phyloP scores from a whole-genome alignment of 1,140 invertebrate species.

The Lepidotrigona ventralis region DNA sequence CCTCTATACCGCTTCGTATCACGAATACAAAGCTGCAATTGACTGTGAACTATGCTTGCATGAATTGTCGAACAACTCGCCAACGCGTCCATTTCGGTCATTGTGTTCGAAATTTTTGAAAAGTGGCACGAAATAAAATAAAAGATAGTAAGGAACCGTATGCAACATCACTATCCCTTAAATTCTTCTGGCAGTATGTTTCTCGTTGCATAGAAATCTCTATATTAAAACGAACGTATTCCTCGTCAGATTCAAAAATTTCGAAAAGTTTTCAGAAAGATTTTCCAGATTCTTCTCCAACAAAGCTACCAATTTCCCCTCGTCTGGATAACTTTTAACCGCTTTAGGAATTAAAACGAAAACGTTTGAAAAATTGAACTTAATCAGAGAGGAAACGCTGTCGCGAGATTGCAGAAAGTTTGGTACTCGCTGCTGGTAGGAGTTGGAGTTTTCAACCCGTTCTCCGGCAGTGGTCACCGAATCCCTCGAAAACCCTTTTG shows the following conservation, averaged over 20 bases:
- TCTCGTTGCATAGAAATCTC: too few relatives aligned
- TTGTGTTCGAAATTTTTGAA: neutral
- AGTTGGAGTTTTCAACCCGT: neutral
- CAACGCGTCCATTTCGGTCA: neutral
- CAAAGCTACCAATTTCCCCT: neutral
- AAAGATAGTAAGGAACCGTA: too few relatives aligned
- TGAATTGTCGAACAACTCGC: constrained; percentile 39
- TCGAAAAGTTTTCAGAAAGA: too few relatives aligned
- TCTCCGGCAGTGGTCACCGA: constrained; percentile 49
- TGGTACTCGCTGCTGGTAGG: too few relatives aligned
- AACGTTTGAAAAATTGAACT: neutral
- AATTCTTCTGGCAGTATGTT: too few relatives aligned
- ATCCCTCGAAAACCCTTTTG: constrained; percentile 51
- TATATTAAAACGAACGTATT: too few relatives aligned
- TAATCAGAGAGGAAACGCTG: neutral
- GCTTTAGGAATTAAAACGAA: neutral
- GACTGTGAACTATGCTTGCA: constrained; percentile 5
- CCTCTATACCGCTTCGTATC: neutral
- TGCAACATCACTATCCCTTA: too few relatives aligned
- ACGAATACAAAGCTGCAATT: constrained; percentile 21
- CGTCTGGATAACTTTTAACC: neutral
- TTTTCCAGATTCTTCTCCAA: too few relatives aligned
- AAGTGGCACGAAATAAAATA: neutral
- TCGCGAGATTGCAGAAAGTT: neutral
- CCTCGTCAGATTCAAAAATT: too few relatives aligned